A percentile compares a stretch with the other conserved stretches of the same genome.
phyloP scores from a whole-genome alignment of 2,888 invertebrate genomes.

The Conistra vaccinii region DNA sequence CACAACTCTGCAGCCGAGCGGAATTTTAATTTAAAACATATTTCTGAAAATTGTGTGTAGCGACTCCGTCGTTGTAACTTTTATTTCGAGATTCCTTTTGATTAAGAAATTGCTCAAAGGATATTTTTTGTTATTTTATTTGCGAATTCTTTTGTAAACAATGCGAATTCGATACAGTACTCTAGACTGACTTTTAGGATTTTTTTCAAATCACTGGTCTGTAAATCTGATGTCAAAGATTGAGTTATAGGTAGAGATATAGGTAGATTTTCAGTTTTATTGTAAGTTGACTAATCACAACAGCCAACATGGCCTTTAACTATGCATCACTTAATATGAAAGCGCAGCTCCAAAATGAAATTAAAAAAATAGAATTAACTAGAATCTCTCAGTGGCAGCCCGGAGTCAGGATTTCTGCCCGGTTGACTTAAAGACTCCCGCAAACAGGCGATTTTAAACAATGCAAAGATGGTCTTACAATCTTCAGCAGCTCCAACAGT shows the following conservation, averaged over 20 bases:
- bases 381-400: background rate
- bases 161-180: constrained; percentile 3
- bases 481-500: no score
- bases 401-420: no score
- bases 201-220: constrained; percentile 22
- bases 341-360: background rate
- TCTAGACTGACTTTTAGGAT: background rate
- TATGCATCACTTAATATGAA: no score
- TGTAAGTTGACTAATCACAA: background rate
- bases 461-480: no score
- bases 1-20: constrained; percentile 12
- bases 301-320: background rate
- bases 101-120: background rate
- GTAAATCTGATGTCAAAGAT: constrained; percentile 4
- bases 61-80: constrained; percentile 1
- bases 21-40: constrained; percentile 47
- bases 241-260: no score
- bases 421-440: no score
- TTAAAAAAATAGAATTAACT: background rate
- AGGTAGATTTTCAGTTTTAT: background rate
- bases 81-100: constrained; percentile 10
- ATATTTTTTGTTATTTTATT: background rate
- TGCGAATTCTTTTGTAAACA: background rate
- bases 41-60: constrained; percentile 1
- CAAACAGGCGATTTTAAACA: no score